A percentile compares a stretch with the other conserved stretches of the same genome.
Conservation (phyloP, 2,888 invertebrate genomes). For the Hydraecia micacea region DNA sequence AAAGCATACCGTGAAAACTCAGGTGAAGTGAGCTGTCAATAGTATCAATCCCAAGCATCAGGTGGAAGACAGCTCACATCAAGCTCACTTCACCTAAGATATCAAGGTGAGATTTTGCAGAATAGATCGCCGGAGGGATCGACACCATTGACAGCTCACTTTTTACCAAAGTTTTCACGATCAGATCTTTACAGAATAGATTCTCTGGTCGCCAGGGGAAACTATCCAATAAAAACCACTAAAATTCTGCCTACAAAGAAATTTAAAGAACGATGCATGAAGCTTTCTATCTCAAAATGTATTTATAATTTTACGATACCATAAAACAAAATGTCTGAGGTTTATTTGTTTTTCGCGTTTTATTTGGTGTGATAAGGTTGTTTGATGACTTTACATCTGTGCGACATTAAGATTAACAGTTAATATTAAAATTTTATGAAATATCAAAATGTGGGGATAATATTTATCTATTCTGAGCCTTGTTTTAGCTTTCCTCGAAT, state of each 20-base stretch:
- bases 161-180: too few relatives aligned
- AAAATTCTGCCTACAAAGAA: conserved; percentile 10
- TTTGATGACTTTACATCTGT: conserved; percentile 44
- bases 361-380: conserved; percentile 55
- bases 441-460: conserved; percentile 26
- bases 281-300: conserved; percentile 50
- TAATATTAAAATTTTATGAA: conserved; percentile 34
- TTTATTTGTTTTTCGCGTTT: conserved; percentile 60
- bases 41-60: too few relatives aligned
- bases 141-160: too few relatives aligned
- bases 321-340: conserved; percentile 59
- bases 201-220: not conserved
- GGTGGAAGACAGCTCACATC: too few relatives aligned
- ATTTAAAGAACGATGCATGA: conserved; percentile 19
- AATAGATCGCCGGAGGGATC: too few relatives aligned
- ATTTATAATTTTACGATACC: conserved; percentile 69
- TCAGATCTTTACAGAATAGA: too few relatives aligned
- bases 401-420: conserved; percentile 40
- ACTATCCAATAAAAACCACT: conserved; percentile 5
- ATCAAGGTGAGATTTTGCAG: too few relatives aligned
- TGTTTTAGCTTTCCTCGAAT: conserved; percentile 6
- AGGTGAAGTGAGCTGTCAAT: too few relatives aligned
- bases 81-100: too few relatives aligned
- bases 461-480: conserved; percentile 16
- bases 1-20: too few relatives aligned